Base-by-base conservation (phyloP, 2,888 invertebrate species). In the Tinea trinotella region DNA sequence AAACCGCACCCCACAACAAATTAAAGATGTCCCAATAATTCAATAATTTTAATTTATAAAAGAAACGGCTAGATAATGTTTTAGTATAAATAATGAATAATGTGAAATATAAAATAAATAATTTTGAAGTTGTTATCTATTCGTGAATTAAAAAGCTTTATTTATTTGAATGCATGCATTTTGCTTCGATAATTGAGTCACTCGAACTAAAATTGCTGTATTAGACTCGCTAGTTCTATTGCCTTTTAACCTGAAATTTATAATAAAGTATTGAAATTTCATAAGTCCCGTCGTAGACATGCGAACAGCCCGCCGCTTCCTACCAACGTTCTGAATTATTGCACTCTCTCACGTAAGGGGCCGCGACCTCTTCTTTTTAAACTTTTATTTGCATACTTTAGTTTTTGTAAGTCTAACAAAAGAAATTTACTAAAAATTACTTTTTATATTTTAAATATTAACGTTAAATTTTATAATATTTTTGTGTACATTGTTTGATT, bases 281-380 rank as follows among this genome's bases (percentile, higher is more conserved):
- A 60, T 70, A 67, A 63, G 62, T 62, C 67, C 63, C 36, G 44
- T 13, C 40, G 68, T 65, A 65, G 61, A 65, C 80, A 80, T 80
- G 81, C 75, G 77, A 68, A 66, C 58, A 55, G 62, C 67, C 57
- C 55, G 72, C 68, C 65, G 67, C 67, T 70, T 63, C 66, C 59
- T 57, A 64, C 63, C 62, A 61, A 13, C 17, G 12, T 22, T 22
- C 34, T 79, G 76, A 83, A 68, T 78, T 74, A 82, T 82, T 65
- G 69, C 72, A n/a, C 57, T 56, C 62, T 58, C 63, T 71, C 83
- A 83, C 81, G 79, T 69, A 70, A 76, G 70, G 71, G 68, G 68
- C 65, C 69, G 67, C 66, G 70, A 72, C 70, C 71, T 55, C 56
- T 60, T 62, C 59, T 61, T 62, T 61, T 62, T 60, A 34, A 59